Base-by-base conservation (phyloP, 92 coral and sea anemone genomes). In the Parazoanthus atlanticus region DNA sequence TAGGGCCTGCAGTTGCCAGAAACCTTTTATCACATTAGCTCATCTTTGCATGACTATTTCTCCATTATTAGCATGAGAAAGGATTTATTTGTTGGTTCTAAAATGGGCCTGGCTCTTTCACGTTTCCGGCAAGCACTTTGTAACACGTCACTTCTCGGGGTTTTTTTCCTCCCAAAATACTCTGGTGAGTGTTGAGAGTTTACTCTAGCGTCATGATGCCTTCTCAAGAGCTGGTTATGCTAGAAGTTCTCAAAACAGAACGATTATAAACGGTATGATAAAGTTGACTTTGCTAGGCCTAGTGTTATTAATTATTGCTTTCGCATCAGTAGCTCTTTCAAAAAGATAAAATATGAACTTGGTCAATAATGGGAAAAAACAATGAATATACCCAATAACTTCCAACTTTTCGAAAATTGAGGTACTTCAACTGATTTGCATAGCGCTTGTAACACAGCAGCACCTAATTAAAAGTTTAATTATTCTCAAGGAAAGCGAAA, bases 21-120 rank as follows among this genome's bases (percentile, higher is more conserved):
- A 36, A 70, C 78, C 87, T 72, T 69, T 84, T 84, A 84, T 84
- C 79, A 84, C 87, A 36, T 84, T 84, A 41, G 65, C 40, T 46
- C 87, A 84, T 84, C 87, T 84, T 84, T 84, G 87, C 87, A 84
- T 84, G 87, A 69, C 87, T 84, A 84, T 84, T 69, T 84, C 2
- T 46, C 41, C 87, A 84, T 84, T 84, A 84, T 84, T 84, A 84
- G 78, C 87, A 84, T 84, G 33, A 84, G 87, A 84, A 84, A 84
- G 46, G 74, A 10, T 70, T 46, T 84, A 78, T 84, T 84, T 84
- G 87, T 84, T 84, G 64, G 87, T 84, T 84, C 58, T 46, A 84
- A 84, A 84, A 84, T 84, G 87, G 87, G 41, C 87, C 87, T 43
- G 54, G 66, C 66, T 70, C 47, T 70, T 69, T 61, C 16, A 67